Evolutionary conservation across 2,113 vertebrate genomes (phyloP), one percentile per base, ranked within the genome.

Genomic region (Thamnophis sirtalis): DNA sequence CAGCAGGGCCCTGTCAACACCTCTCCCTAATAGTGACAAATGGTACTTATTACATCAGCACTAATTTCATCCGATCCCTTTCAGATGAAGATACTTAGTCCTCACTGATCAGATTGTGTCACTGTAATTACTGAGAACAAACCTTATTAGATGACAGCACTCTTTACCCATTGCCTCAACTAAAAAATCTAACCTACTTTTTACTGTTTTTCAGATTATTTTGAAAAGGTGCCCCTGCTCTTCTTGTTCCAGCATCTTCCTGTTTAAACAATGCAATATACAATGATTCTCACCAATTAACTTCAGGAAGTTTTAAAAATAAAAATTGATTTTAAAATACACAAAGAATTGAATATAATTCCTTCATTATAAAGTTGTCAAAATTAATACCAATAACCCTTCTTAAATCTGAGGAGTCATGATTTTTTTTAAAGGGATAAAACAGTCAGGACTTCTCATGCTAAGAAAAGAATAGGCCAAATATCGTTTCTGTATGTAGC

Each of bases 51-150:
- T 98, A 98, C 98, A 98, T 98, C 98, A 98, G 98, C 97, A 97
- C 98, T 99, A 98, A 99, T 98, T 98, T 98, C 97, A 97, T 97
- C 96, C 92, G 96, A 98, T 98, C 98, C 98, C 97, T 97, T 98
- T 98, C 98, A 98, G 98, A 98, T 98, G 97, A 98, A 99, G 98
- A 99, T 98, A 98, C 98, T 99, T 98, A 98, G 98, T 97, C 97
- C 97, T 97, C 93, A 91, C 98, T 98, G 98, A 99, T 99, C 98
- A 98, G 98, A 98, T 98, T 98, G 97, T 98, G 98, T 98, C 95
- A 93, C 97, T 97, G 97, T 99, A 99, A 99, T 99, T 98, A 98
- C 98, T 98, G 97, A 97, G 98, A 98, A 98, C 98, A 98, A 98
- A 98, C 97, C 98, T 98, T 98, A 98, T 98, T 98, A 99, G 98